Evolutionary conservation across 2,888 invertebrate genomes (phyloP), one percentile per base, ranked within the genome.

Genomic region (Callinectes sapidus): DNA sequence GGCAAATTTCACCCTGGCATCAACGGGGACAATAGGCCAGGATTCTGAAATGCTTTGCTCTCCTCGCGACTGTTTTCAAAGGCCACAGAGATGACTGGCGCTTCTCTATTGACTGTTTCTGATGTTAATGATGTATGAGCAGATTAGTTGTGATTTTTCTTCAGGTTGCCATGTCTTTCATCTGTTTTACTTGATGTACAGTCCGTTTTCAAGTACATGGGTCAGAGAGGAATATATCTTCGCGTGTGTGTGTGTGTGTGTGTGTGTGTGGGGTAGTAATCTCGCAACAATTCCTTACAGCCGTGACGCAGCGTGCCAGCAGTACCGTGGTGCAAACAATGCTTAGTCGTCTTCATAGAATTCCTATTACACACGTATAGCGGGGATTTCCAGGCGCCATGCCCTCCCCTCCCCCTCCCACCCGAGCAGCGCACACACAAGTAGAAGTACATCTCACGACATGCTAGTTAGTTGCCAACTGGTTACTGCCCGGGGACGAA

Each of bases 241-340:
- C 5, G 61, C 18, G 61, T 61, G 71, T 71, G 71, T 71, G 71
- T 71, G 71, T 28, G 71, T 71, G 71, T 28, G 71, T 71, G 71
- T 61, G 61, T 61, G 61, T 61, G n/a, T n/a, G n/a, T n/a, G n/a
- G 61, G 18, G 2, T 13, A 61, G 61, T n/a, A 23, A 61, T 18
- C 61, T 2, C 13, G 61, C 61, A 61, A 61, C 23, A 48, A 23
- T 61, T 28, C 71, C 71, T 28, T 8, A 61, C 71, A 71, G n/a
- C 8, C n/a, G 28, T 10, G 71, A 10, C n/a, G 71, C 28, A 28
- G n/a, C 28, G 28, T 71, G 71, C 28, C 28, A 5, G 1, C 71
- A 71, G 71, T 28, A 71, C 23, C 71, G n/a, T 71, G 71, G n/a
- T 71, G 71, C 28, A 71, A 71, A n/a, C 71, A 71, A 71, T 71